Evolutionary conservation across 2,888 invertebrate genomes (phyloP), one percentile per base, ranked within the genome.

Genomic region (Nowickia ferox): DNA sequence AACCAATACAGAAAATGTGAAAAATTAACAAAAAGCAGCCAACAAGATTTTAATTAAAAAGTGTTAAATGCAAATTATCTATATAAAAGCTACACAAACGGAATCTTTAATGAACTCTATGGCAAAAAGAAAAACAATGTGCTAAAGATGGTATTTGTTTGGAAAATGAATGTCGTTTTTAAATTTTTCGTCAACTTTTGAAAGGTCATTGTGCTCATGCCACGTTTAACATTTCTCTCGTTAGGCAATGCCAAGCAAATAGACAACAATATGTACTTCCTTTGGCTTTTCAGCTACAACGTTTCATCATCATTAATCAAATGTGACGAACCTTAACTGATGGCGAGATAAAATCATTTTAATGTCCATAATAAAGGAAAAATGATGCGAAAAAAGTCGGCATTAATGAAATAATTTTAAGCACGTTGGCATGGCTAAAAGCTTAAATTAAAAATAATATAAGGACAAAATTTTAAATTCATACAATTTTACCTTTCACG

Each of bases 321-420:
- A 82, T 75, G 85, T 74, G 76, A 84, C 86, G 53, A 86, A 80
- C 83, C 86, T 83, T 83, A 79, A 80, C 83, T 76, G 76, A 65
- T 80, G 48, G 69, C 22, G 22, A 80, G 76, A 83, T 80, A 86
- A 86, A 86, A 79, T 83, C 76, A 84, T 86, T 83, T 83, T 76
- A 76, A 79, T 86, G 71, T 48, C 59, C 48, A 44, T 82, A 85
- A 82, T 71, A 76, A 86, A 69, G n/a, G 22, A 66, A 63, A 51
- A 78, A 71, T 69, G 38, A 46, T 66, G 69, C 44, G 63, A 71
- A 71, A 76, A 75, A 61, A 15, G 48, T 8, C 22, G 2, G 4
- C n/a, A 5, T 59, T n/a, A 40, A 9, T 11, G 4, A n/a, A 51
- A 55, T 46, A 30, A 55, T 57, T 22, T 57, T 42, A 9, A 6